Evolutionary conservation across 37 sponge, comb jelly and placozoan species (phyloP), one percentile per base, ranked within the genome.

Genomic region (Axinella damicornis): DNA sequence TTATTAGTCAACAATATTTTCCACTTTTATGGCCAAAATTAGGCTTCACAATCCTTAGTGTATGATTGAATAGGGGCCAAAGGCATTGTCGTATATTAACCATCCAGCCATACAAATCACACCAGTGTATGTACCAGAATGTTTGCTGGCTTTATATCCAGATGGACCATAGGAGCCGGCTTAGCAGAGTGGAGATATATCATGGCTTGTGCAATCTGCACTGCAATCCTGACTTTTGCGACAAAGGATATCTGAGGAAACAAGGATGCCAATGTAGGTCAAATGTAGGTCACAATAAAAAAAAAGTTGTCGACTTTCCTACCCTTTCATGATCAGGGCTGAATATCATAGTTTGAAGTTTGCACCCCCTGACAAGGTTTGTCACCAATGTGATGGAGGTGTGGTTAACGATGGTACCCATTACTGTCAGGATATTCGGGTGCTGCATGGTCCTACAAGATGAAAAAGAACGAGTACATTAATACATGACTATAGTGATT

Each of bases 121-220:
- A n/a, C n/a, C n/a, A n/a, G n/a, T n/a, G n/a, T 27, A 34, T 35
- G n/a, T 19, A 68, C 69, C 69, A 68, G 20, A 32, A 72, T 38
- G 37, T 72, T 72, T 1, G 73, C 73, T 41, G 53, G 73, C 73
- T 72, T 72, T 38, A 72, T 40, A 22, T 72, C 73, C 46, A 72
- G 24, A 41, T 72, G 73, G 18, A 41, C 41, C 52, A 72, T n/a
- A 41, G 53, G 53, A n/a, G n/a, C n/a, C 9, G 73, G 73, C 21
- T 19, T 5, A 72, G 17, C 1, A 22, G 53, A n/a, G 25, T 72
- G 73, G 2, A 72, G 24, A n/a, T 46, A 72, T 41, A 37, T 46
- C 24, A 72, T 18, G 24, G 46, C 73, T 11, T 41, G 73, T 20
- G 4, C 37, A 24, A 72, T 53, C 37, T 72, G 73, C 33, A 72